Evolutionary conservation across 2,113 vertebrate genomes (phyloP), one percentile per base, ranked within the genome.

Genomic region (Sylvicapra grimmia): DNA sequence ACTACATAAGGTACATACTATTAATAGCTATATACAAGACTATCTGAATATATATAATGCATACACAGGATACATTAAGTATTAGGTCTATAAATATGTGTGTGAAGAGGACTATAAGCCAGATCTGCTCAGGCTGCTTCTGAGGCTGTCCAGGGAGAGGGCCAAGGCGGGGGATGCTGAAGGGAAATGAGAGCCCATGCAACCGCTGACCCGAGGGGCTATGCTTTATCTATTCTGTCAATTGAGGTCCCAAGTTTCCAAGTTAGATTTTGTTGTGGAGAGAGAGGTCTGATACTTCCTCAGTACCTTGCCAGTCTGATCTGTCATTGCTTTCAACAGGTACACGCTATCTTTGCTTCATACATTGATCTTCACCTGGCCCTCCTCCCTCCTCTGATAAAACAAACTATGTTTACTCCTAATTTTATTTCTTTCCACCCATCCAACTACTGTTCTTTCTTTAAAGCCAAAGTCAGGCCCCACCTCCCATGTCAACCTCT

Each of bases 131-230:
- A 58, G 7, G 10, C 14, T 19, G 53, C 21, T 83, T 40, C 82
- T 6, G 4, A 44, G 58, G 12, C 18, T 82, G 31, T 65, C 21
- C n/a, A 8, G 44, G 27, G 16, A n/a, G 25, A 40, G 49, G 7
- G 15, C 21, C 0, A 2, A 8, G 18, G 4, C 3, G 11, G 40
- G 88, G 72, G 33, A 5, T 29, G 11, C 11, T 1, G 25, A 33
- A 29, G 4, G 25, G 25, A 29, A 58, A 33, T 5, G 4, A 12
- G 5, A 11, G 5, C 7, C 21, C 40, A 6, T 3, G n/a, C 59
- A 75, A 44, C 16, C 40, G 16, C 16, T 65, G 23, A 51, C 27
- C 21, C 2, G 5, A 18, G n/a, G n/a, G 11, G n/a, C 10, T 58
- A 8, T 4, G 58, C 47, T 72, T 33, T 36, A 14, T 1, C 53